A percentile compares a stretch with the other conserved stretches of the same genome.
phyloP scores from a whole-genome alignment of 2,888 invertebrate genomes.

The Myopa testacea region DNA sequence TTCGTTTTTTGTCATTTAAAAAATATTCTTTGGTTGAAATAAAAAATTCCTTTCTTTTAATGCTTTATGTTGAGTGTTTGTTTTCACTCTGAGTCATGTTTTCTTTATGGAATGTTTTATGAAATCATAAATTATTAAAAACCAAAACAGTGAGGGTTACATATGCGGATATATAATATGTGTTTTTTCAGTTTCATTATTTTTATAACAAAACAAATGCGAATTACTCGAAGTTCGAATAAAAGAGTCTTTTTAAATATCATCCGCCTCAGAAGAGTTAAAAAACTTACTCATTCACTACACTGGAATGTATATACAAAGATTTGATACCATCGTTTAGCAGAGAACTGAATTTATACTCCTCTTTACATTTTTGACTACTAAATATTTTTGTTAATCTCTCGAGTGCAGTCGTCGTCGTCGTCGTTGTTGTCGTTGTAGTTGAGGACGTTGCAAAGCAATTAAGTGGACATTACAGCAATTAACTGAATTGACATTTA shows the following conservation, averaged over 20 bases:
- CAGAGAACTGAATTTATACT: too few relatives aligned
- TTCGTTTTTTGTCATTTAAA: neutral
- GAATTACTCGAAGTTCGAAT: too few relatives aligned
- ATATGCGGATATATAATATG: too few relatives aligned
- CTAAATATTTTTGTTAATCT: slow-evolving; percentile 21
- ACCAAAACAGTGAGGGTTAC: neutral
- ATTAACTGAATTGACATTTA: slow-evolving; percentile 38
- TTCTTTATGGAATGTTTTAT: slow-evolving; percentile 1
- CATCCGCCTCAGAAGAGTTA: too few relatives aligned
- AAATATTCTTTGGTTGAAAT: neutral
- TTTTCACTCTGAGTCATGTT: neutral
- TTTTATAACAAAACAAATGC: too few relatives aligned
- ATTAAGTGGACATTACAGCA: slow-evolving; percentile 36
- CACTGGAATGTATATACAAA: too few relatives aligned
- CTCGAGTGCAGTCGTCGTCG: slow-evolving; percentile 5
- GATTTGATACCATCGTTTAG: too few relatives aligned
- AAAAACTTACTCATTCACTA: too few relatives aligned
- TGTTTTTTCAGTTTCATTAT: too few relatives aligned
- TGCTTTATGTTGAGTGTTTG: neutral
- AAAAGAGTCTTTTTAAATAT: too few relatives aligned
- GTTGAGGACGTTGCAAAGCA: neutral
- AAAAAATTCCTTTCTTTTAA: too few relatives aligned
- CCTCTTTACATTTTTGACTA: too few relatives aligned
- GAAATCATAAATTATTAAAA: slow-evolving; percentile 27
- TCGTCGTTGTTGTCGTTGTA: neutral